Conservation (phyloP, 2,113 vertebrate genomes). For the Mungos mungo region DNA sequence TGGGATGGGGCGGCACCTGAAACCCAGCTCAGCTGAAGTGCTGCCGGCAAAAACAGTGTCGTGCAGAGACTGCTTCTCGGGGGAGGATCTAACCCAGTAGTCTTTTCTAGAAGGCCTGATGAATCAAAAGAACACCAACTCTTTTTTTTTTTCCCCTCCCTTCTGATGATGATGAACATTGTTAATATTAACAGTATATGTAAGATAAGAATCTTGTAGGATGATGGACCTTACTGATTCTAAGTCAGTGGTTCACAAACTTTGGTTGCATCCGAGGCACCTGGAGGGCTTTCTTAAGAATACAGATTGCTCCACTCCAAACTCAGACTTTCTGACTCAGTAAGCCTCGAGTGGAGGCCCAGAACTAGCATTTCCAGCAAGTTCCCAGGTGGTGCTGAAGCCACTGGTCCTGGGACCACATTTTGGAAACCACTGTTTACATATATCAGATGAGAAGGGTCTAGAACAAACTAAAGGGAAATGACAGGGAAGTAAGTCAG, state of each 20-base stretch:
- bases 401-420: not conserved
- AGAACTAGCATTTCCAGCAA: constrained; percentile 12
- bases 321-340: not conserved
- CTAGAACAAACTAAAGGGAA: not conserved
- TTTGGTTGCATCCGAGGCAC: not conserved
- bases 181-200: not conserved
- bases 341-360: not conserved
- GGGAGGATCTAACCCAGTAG: not conserved
- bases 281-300: not conserved
- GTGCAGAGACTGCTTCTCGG: not conserved
- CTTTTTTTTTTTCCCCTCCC: not conserved
- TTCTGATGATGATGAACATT: not conserved
- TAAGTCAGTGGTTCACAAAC: not conserved
- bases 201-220: not conserved
- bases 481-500: not conserved
- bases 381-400: not conserved
- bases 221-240: not conserved
- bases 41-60: not conserved
- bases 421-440: constrained; percentile 23
- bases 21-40: not conserved
- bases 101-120: not conserved
- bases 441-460: not conserved
- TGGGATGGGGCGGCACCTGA: not conserved
- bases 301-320: not conserved
- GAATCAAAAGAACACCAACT: not conserved